phyloP scores from a whole-genome alignment of 2,113 vertebrate genomes.

The Phainopepla nitens region DNA sequence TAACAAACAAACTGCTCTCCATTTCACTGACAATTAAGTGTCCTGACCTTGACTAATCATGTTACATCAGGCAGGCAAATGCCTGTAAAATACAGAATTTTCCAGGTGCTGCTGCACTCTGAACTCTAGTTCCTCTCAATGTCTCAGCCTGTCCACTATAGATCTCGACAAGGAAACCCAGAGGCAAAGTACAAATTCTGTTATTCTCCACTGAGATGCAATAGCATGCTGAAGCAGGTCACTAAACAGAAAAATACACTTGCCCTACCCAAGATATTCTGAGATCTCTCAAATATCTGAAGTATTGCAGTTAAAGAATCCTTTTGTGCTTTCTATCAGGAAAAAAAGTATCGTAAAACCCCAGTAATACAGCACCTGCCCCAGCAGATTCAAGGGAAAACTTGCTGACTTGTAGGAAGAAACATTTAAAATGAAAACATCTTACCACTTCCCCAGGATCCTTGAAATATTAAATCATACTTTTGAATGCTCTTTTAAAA shows the following conservation, averaged over 20 bases:
- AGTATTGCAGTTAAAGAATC: neutral
- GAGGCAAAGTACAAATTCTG: neutral
- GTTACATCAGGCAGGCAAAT: neutral
- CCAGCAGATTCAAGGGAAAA: neutral
- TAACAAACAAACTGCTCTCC: neutral
- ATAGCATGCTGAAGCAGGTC: neutral
- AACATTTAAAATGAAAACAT: neutral
- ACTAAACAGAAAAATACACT: neutral
- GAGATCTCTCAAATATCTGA: neutral
- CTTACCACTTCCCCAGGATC: neutral
- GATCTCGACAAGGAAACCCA: neutral
- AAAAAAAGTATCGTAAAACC: neutral
- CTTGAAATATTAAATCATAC: neutral
- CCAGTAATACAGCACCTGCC: neutral
- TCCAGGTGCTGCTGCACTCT: neutral
- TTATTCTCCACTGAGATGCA: neutral
- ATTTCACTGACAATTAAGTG: conserved; percentile 9
- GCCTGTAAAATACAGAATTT: neutral
- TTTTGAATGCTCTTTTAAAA: neutral
- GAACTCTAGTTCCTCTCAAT: neutral
- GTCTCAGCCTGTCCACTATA: neutral
- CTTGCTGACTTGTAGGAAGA: neutral
- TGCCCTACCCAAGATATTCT: neutral
- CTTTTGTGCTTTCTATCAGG: neutral
- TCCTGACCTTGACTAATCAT: neutral